phyloP scores from a whole-genome alignment of 2,888 invertebrate genomes.

The Maniola hyperantus region DNA sequence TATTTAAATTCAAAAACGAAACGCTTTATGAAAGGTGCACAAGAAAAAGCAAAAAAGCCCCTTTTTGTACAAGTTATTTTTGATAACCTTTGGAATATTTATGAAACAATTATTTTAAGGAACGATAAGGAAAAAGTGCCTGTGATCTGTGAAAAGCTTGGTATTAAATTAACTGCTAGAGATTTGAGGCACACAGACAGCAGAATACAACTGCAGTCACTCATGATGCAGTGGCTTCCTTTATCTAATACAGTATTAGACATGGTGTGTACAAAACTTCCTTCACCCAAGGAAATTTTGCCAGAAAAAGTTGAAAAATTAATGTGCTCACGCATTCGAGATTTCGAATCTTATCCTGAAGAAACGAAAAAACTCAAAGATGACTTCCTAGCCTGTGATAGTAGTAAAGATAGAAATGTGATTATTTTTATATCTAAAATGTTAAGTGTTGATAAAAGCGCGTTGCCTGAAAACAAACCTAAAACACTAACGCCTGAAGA shows the following conservation, averaged over 20 bases:
- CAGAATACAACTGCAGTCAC: constrained; percentile 89
- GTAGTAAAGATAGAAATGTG: constrained; percentile 84
- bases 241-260: constrained; percentile 91
- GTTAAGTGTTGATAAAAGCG: constrained; percentile 90
- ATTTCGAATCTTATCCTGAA: constrained; percentile 85
- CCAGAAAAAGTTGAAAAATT: constrained; percentile 91
- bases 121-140: constrained; percentile 89
- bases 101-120: constrained; percentile 90
- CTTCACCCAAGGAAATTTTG: constrained; percentile 89
- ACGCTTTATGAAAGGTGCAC: constrained; percentile 92
- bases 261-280: constrained; percentile 91
- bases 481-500: constrained; percentile 90
- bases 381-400: constrained; percentile 87
- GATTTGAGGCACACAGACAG: constrained; percentile 91
- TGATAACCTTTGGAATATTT: constrained; percentile 95
- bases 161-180: constrained; percentile 87
- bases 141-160: constrained; percentile 88
- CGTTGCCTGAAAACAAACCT: constrained; percentile 90
- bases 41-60: constrained; percentile 95
- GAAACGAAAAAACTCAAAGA: constrained; percentile 88
- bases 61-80: constrained; percentile 95
- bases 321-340: constrained; percentile 87
- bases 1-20: constrained; percentile 93
- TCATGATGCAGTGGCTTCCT: constrained; percentile 95
- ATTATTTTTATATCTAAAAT: constrained; percentile 94